Evolutionary conservation across 1,140 invertebrate species (phyloP), one percentile per base, ranked within the genome.

Genomic region (Oreohelix idahoensis): DNA sequence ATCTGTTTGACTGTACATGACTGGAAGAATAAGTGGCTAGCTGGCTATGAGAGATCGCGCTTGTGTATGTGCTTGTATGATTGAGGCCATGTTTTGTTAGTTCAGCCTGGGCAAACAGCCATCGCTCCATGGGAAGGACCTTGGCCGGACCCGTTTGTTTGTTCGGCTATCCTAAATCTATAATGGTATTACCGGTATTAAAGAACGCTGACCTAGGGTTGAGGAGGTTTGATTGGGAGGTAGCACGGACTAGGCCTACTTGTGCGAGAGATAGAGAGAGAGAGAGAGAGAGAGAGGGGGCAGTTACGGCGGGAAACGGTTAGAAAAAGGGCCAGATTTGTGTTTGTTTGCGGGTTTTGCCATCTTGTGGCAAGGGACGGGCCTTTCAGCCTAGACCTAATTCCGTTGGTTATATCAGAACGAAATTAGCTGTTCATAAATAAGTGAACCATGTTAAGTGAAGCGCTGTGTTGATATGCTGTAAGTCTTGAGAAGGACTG

Each of bases 1-100:
- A 29, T 66, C n/a, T 66, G n/a, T 66, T 66, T 66, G 29, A 32
- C 29, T n/a, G 63, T 66, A 66, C 63, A 66, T 66, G 63, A 66
- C 63, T 66, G 29, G 4, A 29, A 66, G 63, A 66, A 66, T 66
- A 32, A 66, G 63, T 66, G 63, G 63, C 23, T 29, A n/a, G 63
- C 8, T 66, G 4, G 11, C n/a, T 66, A 23, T 5, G 63, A 32
- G 29, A 32, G 4, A 11, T 32, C 63, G 5, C 63, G 63, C 8
- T 13, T 35, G 63, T 66, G 63, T 29, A n/a, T 66, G 17, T 17
- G n/a, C 20, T 1, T 66, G 53, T 58, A 35, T 66, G 63, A 66
- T 32, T 66, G 63, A 66, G 8, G n/a, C n/a, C 63, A n/a, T 66
- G n/a, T 66, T 23, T 4, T 58, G 63, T 35, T 66, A 32, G 63